Base-by-base conservation (phyloP, 2,797 vertebrate species). In the Diplodus sargus region DNA sequence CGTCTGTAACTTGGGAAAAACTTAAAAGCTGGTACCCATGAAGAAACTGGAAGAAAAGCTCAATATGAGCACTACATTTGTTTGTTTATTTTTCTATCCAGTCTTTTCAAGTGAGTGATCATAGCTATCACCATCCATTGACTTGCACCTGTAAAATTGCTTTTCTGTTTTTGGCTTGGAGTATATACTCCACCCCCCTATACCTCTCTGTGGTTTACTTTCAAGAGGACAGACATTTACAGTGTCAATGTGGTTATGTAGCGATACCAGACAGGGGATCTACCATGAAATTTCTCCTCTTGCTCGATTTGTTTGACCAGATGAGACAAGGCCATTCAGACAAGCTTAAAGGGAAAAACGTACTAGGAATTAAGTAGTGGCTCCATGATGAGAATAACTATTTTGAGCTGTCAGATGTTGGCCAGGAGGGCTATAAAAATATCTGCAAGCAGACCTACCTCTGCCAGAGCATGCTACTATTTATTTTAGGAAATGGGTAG, bases 381-480 rank as follows among this genome's bases (percentile, higher is more conserved):
- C 73, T 84, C 59, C 53, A 57, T 85, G 65, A 82, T 60, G 80
- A 76, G 60, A 75, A 73, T 84, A 68, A 71, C n/a, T 54, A 49
- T 83, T 76, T 74, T 60, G 42, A 75, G 69, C 62, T 78, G 77
- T 87, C 85, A 79, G 76, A 86, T 86, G 67, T 86, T 84, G 86
- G 79, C 79, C 76, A 82, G 42, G 69, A 75, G 73, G 64, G 76
- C 74, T 83, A 74, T 78, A 85, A 85, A 89, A 86, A 85, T 79
- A 80, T 42, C 66, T 81, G 60, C 65, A 71, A 70, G 58, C 81
- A 87, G 76, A 82, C 57, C 64, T 73, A 78, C 77, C 76, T 88
- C 80, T 48, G 76, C 71, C 52, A 68, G 71, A 71, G 70, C 63
- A 43, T 54, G 71, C 56, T 57, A n/a, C 39, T 70, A 43, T 85